A percentile compares a stretch with the other conserved stretches of the same genome.
These are phyloP conservation scores for Silurus glanis DNA, from an alignment of 2,113 vertebrate genomes.

Conservation along the genomic window DNA sequence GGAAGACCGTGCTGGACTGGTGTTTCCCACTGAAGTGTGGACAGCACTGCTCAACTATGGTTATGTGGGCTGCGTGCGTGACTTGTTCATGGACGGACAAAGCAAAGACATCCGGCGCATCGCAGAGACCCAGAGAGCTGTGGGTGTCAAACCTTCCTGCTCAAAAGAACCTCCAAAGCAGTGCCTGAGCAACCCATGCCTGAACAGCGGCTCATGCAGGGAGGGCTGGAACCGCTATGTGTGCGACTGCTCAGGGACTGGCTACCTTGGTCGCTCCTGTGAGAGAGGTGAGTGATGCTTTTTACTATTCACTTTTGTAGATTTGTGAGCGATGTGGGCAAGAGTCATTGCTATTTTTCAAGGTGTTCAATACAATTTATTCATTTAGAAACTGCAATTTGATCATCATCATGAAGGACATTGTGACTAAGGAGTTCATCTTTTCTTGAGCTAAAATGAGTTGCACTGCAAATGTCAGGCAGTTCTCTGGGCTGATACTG, in stretches of 20 bases:
- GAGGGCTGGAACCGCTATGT: slow-evolving; percentile 99
- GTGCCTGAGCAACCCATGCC: slow-evolving; percentile 97
- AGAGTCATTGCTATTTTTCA: not conserved
- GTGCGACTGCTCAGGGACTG: slow-evolving; percentile 96
- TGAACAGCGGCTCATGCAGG: slow-evolving; percentile 93
- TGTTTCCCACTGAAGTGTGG: slow-evolving; percentile 99
- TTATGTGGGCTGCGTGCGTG: slow-evolving; percentile 96
- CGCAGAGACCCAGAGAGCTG: slow-evolving; percentile 91
- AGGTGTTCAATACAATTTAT: not conserved
- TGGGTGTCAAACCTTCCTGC: slow-evolving; percentile 96
- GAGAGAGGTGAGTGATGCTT: slow-evolving; percentile 84
- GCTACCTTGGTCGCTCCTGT: slow-evolving; percentile 92
- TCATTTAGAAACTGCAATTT: slow-evolving; percentile 35
- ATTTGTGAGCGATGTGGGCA: not conserved
- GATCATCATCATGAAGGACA: slow-evolving; percentile 14
- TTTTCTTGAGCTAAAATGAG: not conserved
- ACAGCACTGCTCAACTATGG: slow-evolving; percentile 97
- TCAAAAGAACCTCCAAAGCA: slow-evolving; percentile 93
- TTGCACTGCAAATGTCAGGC: not conserved
- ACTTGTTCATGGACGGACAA: slow-evolving; percentile 97
- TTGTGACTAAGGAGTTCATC: not conserved
- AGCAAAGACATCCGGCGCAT: slow-evolving; percentile 97
- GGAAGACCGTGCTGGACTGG: slow-evolving; percentile 91
- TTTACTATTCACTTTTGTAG: not conserved
- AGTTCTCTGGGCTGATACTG: not conserved